phyloP scores from a whole-genome alignment of 92 coral and sea anemone species.

The Phenganax marumi region DNA sequence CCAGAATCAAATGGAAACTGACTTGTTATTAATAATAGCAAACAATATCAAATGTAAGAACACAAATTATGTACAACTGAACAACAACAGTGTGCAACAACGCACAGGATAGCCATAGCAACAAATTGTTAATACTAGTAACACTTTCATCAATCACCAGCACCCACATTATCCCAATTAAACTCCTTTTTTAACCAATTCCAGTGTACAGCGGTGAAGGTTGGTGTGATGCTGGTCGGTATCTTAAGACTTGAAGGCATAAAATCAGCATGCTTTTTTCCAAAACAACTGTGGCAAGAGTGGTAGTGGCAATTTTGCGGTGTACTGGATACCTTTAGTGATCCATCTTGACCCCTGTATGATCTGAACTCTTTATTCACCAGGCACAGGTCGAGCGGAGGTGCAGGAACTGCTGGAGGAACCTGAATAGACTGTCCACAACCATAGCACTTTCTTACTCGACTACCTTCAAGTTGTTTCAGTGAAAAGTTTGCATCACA shows the following conservation, averaged over 20 bases:
- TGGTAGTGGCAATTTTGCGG: conserved; percentile 60
- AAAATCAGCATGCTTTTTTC: conserved; percentile 46
- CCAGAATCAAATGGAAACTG: too few relatives aligned
- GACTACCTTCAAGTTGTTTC: conserved; percentile 52
- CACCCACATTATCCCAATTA: too few relatives aligned
- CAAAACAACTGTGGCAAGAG: conserved; percentile 34
- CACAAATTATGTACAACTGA: too few relatives aligned
- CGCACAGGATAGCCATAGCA: too few relatives aligned
- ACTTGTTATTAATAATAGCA: too few relatives aligned
- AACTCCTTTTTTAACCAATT: conserved; percentile 42
- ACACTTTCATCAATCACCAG: too few relatives aligned
- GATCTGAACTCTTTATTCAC: conserved; percentile 39
- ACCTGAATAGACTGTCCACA: conserved; percentile 28
- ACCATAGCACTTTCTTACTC: conserved; percentile 51
- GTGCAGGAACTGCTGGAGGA: conserved; percentile 54
- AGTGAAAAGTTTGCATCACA: conserved; percentile 29
- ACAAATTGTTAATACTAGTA: too few relatives aligned
- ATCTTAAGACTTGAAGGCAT: conserved; percentile 37
- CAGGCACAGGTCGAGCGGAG: conserved; percentile 46
- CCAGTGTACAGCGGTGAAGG: conserved; percentile 45
- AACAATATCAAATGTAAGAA: too few relatives aligned
- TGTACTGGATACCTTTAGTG: conserved; percentile 44
- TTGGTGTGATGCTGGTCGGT: conserved; percentile 36
- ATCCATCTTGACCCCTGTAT: conserved; percentile 50
- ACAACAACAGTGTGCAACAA: too few relatives aligned